Evolutionary conservation across 2,888 invertebrate species (phyloP), one percentile per base, ranked within the genome.

Genomic region (Cheilosia scutellata): DNA sequence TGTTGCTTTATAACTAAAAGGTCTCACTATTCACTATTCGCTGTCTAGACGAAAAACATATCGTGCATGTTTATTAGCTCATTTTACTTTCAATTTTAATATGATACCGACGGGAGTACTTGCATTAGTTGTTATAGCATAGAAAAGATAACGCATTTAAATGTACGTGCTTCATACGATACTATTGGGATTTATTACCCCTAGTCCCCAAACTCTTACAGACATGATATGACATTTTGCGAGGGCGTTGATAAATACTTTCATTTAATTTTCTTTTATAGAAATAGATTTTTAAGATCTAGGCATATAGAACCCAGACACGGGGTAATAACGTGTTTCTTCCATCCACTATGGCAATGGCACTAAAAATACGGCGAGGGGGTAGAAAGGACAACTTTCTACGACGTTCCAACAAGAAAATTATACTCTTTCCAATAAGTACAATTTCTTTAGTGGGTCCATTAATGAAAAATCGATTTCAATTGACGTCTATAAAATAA

Each of bases 381-480:
- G 44, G n/a, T 5, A 31, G 6, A 29, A n/a, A 55, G 7, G 31
- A 29, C n/a, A 29, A 55, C 7, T n/a, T 13, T 13, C 1, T 55
- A 11, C 29, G 31, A 33, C 31, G 5, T 13, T 42, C 47, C 20
- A 47, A 20, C 7, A 0, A 6, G 9, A 53, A 13, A 29, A 29
- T 53, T 5, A 29, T 16, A 29, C 4, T 33, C n/a, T 53, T 7
- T 27, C 27, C 53, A 27, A 11, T 5, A 29, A n/a, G 5, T 31
- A 7, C 31, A 6, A 5, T 5, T 31, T 0, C 2, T 16, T 27
- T 31, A n/a, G 27, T 2, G 11, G 27, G 1, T 31, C 5, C 27
- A 31, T 55, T 55, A 29, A 33, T 16, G 55, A 31, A 55, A 31
- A 55, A 31, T 55, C 55, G 29, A 55, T 55, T 53, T 29, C 25